Conservation (phyloP, 2,797 vertebrate species). For the Sebastes cheni region DNA sequence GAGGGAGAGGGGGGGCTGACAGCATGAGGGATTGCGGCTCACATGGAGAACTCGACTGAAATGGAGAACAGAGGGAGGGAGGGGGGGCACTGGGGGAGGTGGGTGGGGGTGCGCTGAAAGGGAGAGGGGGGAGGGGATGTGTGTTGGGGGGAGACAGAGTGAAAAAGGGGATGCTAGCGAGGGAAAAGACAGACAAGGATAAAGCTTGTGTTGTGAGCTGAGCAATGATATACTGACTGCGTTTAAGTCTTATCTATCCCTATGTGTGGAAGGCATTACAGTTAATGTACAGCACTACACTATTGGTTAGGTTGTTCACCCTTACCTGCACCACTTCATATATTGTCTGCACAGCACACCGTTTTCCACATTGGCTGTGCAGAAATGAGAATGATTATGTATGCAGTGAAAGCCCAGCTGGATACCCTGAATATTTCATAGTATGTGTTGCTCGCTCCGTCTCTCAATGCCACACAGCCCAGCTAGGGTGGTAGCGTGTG, state of each 20-base stretch:
- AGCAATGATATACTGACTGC: slow-evolving; percentile 82
- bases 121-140: slow-evolving; percentile 71
- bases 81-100: slow-evolving; percentile 50
- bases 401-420: slow-evolving; percentile 84
- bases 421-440: slow-evolving; percentile 85
- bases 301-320: slow-evolving; percentile 69
- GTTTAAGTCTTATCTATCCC: slow-evolving; percentile 80
- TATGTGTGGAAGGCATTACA: slow-evolving; percentile 82
- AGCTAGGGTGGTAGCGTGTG: slow-evolving; percentile 68
- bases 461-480: slow-evolving; percentile 74
- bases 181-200: slow-evolving; percentile 81
- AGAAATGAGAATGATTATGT: slow-evolving; percentile 84
- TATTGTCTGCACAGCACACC: slow-evolving; percentile 63
- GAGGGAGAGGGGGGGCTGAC: slow-evolving; percentile 86
- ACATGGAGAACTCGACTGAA: slow-evolving; percentile 89
- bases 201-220: slow-evolving; percentile 82
- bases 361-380: slow-evolving; percentile 70
- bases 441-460: slow-evolving; percentile 77
- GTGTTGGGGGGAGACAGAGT: slow-evolving; percentile 72
- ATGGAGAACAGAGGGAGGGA: slow-evolving; percentile 83
- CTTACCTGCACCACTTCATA: slow-evolving; percentile 69
- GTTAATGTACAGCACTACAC: slow-evolving; percentile 79
- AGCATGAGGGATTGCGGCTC: slow-evolving; percentile 90
- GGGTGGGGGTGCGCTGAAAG: slow-evolving; percentile 63
- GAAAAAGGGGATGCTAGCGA: slow-evolving; percentile 81